Conservation (phyloP, 2,797 vertebrate species). For the Neosilurus hyrtlii region DNA sequence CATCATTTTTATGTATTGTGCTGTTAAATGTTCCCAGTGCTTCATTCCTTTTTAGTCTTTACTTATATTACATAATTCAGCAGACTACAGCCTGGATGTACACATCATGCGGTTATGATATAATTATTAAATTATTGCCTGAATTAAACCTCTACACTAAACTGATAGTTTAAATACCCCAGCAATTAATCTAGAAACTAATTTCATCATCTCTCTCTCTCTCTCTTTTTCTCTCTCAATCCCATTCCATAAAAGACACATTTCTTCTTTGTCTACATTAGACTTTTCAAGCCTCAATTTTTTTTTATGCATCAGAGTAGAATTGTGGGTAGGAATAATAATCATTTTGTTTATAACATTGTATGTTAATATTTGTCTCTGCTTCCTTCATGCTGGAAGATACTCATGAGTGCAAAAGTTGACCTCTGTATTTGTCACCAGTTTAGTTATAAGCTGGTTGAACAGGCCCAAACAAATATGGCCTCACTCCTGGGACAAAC, state of each 20-base stretch:
- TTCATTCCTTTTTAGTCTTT: background rate
- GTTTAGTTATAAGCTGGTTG: background rate
- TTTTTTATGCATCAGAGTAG: background rate
- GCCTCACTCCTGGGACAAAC: background rate
- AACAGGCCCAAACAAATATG: background rate
- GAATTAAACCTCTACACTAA: background rate
- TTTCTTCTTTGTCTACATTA: background rate
- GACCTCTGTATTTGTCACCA: background rate
- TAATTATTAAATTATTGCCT: background rate
- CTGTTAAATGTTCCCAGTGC: background rate
- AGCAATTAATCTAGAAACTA: background rate
- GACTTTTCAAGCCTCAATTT: background rate
- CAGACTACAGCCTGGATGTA: background rate
- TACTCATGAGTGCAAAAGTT: background rate
- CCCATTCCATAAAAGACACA: background rate
- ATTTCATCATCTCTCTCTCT: too few species aligned
- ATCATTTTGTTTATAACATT: too few species aligned
- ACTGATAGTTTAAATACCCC: background rate
- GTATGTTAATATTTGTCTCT: background rate
- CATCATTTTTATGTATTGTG: background rate
- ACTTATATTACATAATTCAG: background rate
- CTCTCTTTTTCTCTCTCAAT: too few species aligned
- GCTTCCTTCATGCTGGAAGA: background rate
- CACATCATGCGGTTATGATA: background rate
- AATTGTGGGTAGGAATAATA: background rate